phyloP scores from a whole-genome alignment of 37 sponge, comb jelly and placozoan genomes.

The Eunapius fragilis region DNA sequence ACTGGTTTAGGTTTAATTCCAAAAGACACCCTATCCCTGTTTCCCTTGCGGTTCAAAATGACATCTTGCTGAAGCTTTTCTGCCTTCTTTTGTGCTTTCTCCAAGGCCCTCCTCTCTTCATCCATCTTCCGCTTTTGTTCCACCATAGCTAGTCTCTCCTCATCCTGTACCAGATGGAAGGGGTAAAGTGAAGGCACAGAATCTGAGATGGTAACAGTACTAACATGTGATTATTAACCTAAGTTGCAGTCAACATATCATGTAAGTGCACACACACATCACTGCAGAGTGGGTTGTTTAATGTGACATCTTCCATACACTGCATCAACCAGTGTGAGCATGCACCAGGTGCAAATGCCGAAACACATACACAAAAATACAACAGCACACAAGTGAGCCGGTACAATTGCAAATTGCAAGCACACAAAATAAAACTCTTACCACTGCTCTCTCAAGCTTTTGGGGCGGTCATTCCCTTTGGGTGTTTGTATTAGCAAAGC shows the following conservation, averaged over 20 bases:
- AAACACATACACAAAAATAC: not conserved
- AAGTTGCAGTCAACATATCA: not conserved
- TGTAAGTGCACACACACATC: too few relatives aligned
- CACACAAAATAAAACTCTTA: too few relatives aligned
- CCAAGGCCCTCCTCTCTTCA: constrained; percentile 73
- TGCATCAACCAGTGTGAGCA: too few relatives aligned
- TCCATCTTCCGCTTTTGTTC: constrained; percentile 82
- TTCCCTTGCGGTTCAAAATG: constrained; percentile 77
- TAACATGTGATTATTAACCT: not conserved
- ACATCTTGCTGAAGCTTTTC: constrained; percentile 68
- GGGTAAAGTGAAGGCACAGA: not conserved
- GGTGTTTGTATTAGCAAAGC: too few relatives aligned
- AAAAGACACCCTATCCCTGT: constrained; percentile 80
- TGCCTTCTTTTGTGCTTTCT: constrained; percentile 62
- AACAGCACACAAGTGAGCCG: not conserved
- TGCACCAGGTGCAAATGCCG: not conserved
- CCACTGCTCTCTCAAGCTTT: too few relatives aligned
- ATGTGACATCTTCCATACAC: too few relatives aligned
- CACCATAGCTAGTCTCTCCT: constrained; percentile 79
- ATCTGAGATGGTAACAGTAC: not conserved
- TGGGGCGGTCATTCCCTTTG: too few relatives aligned
- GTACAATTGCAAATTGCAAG: too few relatives aligned
- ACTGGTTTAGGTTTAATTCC: constrained; percentile 42
- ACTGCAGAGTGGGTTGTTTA: too few relatives aligned
- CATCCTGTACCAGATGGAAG: constrained; percentile 62